Conservation (phyloP, 2,888 invertebrate genomes). For the Congeria kusceri region DNA sequence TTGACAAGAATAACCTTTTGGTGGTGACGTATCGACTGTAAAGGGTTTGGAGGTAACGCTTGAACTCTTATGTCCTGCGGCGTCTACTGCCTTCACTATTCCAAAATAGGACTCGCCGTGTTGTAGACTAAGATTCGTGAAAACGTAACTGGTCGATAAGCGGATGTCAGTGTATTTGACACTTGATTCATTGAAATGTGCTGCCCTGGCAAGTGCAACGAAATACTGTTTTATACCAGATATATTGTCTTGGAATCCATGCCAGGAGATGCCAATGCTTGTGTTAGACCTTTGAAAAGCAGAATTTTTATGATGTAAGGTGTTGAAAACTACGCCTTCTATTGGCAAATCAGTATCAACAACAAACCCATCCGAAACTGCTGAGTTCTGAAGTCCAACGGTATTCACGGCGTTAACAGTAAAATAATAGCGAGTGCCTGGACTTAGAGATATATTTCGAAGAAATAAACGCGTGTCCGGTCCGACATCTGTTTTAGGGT, state of each 20-base stretch:
- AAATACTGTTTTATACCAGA: background rate
- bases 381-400: background rate
- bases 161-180: constrained; percentile 9
- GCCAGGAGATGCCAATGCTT: background rate
- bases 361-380: constrained; percentile 4
- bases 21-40: constrained; percentile 54
- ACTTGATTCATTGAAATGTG: background rate
- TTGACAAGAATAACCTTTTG: constrained; percentile 45
- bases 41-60: constrained; percentile 28
- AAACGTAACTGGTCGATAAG: constrained; percentile 15
- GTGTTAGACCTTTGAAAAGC: background rate
- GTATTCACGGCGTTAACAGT: constrained; percentile 28
- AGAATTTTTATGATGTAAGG: background rate
- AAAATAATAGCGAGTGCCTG: constrained; percentile 54
- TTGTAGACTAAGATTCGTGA: constrained; percentile 35
- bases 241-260: constrained; percentile 2
- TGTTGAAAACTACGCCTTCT: constrained; percentile 5
- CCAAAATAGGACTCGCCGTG: constrained; percentile 46
- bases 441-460: constrained; percentile 32
- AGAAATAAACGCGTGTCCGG: constrained; percentile 23
- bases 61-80: constrained; percentile 49
- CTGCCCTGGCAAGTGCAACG: background rate
- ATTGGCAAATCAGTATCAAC: background rate
- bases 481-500: constrained; percentile 22
- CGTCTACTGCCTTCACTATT: constrained; percentile 59